A percentile compares a stretch with the other conserved stretches of the same genome.
Conservation (phyloP, 1,140 invertebrate species). For the Drosophila kohkoa region DNA sequence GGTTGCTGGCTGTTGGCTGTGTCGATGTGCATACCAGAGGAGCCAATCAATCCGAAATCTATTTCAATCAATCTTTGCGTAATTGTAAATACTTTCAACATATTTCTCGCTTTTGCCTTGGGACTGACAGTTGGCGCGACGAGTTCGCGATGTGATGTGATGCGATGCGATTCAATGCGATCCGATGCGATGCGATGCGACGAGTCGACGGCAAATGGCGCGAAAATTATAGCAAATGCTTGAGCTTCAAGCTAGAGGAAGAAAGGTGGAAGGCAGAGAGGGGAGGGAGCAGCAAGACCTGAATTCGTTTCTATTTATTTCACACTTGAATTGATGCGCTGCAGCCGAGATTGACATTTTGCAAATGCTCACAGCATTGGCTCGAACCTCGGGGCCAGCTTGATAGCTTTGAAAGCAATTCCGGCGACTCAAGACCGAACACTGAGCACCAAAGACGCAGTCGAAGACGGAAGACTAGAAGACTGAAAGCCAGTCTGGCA, state of each 20-base stretch:
- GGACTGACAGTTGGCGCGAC: conserved; percentile 44
- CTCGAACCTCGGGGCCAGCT: conserved; percentile 42
- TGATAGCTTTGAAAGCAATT: conserved; percentile 44
- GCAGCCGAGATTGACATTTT: conserved; percentile 81
- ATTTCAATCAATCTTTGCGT: conserved; percentile 83
- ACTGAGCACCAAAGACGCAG: conserved; percentile 12
- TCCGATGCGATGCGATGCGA: conserved; percentile 15
- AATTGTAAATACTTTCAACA: conserved; percentile 84
- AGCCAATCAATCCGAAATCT: conserved; percentile 82
- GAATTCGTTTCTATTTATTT: conserved; percentile 84
- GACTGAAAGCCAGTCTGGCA: conserved; percentile 6
- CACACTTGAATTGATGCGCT: conserved; percentile 83
- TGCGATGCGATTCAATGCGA: conserved; percentile 7
- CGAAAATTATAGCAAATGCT: conserved; percentile 82
- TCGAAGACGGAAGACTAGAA: conserved; percentile 19
- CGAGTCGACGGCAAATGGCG: conserved; percentile 70
- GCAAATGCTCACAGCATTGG: conserved; percentile 71
- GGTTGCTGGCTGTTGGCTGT: conserved; percentile 24
- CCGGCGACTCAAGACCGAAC: conserved; percentile 19
- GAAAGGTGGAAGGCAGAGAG: neutral
- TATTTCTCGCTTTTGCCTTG: conserved; percentile 61
- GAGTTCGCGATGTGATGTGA: conserved; percentile 25
- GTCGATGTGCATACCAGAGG: conserved; percentile 71
- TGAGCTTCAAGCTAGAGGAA: conserved; percentile 4
- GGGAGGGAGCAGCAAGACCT: conserved; percentile 52